Evolutionary conservation across 2,113 vertebrate species (phyloP).

Genomic region (Archilochus colubris): DNA sequence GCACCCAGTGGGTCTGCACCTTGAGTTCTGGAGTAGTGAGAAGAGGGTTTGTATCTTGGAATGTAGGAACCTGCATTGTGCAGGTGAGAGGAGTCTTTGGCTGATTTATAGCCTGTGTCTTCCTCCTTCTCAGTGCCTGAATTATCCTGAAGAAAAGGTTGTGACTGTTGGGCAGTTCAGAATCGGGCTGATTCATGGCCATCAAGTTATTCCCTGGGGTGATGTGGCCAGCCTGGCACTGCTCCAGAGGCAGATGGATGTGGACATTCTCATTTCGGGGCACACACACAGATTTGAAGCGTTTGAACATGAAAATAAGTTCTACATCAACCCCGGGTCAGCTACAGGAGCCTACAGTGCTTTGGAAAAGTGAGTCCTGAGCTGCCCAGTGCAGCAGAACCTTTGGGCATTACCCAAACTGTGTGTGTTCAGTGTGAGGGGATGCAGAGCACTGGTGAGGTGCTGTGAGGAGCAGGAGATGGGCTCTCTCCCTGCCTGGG

Average conservation of each 20-base stretch:
- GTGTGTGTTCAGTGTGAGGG: fast-evolving
- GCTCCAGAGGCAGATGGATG: slow-evolving; percentile 92
- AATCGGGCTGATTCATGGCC: slow-evolving; percentile 92
- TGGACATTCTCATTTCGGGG: slow-evolving; percentile 93
- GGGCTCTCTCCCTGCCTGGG: fast-evolving
- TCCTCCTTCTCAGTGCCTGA: slow-evolving; percentile 82
- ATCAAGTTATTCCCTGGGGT: slow-evolving; percentile 94
- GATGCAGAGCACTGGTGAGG: neutral
- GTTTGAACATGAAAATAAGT: slow-evolving; percentile 93
- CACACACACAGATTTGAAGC: slow-evolving; percentile 95
- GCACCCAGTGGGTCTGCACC: neutral
- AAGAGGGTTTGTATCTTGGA: fast-evolving
- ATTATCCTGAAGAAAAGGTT: slow-evolving; percentile 94
- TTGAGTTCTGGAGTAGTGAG: fast-evolving
- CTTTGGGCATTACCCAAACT: fast-evolving
- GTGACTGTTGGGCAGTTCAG: slow-evolving; percentile 92
- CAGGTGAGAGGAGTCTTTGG: neutral
- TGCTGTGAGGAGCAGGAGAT: neutral
- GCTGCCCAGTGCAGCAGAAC: neutral
- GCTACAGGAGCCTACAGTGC: slow-evolving; percentile 92
- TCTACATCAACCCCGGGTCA: slow-evolving; percentile 93
- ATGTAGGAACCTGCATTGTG: fast-evolving
- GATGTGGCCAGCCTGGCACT: slow-evolving; percentile 90
- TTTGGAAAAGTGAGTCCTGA: slow-evolving; percentile 85
- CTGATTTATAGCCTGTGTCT: neutral